Evolutionary conservation across 2,888 invertebrate species (phyloP).

Genomic region (Melinaea marsaeus): DNA sequence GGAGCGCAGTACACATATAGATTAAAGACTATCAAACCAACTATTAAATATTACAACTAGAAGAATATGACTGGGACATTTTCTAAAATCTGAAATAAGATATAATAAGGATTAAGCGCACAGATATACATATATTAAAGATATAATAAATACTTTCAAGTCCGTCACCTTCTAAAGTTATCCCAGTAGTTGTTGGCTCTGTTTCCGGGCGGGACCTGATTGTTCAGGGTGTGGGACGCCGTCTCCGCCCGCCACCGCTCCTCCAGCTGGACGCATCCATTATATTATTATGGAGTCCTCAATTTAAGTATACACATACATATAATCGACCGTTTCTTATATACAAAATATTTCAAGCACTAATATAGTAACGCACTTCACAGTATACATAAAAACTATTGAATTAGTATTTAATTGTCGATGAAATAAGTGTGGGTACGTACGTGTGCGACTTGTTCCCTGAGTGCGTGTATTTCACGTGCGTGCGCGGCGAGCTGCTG

Average conservation of each 20-base stretch:
- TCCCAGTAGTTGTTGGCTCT: slow-evolving; percentile 96
- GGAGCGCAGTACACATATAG: slow-evolving; percentile 33
- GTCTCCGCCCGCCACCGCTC: slow-evolving; percentile 72
- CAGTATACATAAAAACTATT: too few relatives aligned
- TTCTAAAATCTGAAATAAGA: slow-evolving; percentile 71
- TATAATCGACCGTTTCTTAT: too few relatives aligned
- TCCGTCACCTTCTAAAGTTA: slow-evolving; percentile 89
- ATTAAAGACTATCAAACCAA: slow-evolving; percentile 35
- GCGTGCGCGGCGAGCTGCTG: slow-evolving; percentile 78
- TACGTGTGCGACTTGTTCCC: background rate
- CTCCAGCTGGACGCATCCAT: slow-evolving; percentile 56
- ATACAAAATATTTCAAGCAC: too few relatives aligned
- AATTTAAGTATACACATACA: too few relatives aligned
- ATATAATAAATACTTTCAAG: background rate
- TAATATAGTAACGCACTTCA: too few relatives aligned
- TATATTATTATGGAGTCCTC: too few relatives aligned
- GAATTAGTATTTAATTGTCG: background rate
- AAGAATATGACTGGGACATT: slow-evolving; percentile 25
- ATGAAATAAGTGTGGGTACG: background rate
- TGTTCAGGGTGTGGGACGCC: slow-evolving; percentile 83
- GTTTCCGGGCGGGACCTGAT: slow-evolving; percentile 93
- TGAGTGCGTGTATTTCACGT: slow-evolving; percentile 72
- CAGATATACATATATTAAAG: slow-evolving; percentile 8
- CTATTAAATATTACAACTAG: slow-evolving; percentile 32
- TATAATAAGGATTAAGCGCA: slow-evolving; percentile 33